Evolutionary conservation across 2,888 invertebrate genomes (phyloP), one percentile per base, ranked within the genome.

Genomic region (Proisotoma minuta): DNA sequence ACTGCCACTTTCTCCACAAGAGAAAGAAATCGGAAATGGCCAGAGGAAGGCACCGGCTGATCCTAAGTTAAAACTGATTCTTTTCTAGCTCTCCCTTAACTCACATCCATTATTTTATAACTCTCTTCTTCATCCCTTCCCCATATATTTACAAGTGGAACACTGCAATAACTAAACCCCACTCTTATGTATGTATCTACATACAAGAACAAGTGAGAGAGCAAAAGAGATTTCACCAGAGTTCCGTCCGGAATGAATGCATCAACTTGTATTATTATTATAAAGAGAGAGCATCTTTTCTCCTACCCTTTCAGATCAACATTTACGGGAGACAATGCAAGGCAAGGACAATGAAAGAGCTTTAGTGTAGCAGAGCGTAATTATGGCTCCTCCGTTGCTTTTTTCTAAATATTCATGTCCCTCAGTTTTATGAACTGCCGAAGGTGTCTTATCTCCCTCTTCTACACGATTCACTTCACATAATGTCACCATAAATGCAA

Each of bases 401-500:
- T 54, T 54, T 29, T 54, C 28, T 54, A 54, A 54, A 54, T 56
- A 47, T 56, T 40, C 47, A 47, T 56, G 56, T 56, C 29, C 24
- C 20, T 20, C 47, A 57, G 50, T 65, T 68, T 68, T 68, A 68
- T 68, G 62, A 68, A 68, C 61, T 65, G 60, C 65, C 63, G 43
- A 68, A 68, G 65, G 68, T 68, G 68, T 60, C 68, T 68, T 68
- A 68, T 68, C 68, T 65, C 57, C 8, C 62, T 62, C 56, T 65
- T 65, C 65, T 65, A 59, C 57, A 62, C 65, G 59, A 65, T 65
- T 65, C 43, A 43, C 10, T 43, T 43, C 43, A 43, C 43, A 18
- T 43, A 43, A 43, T 43, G 43, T 43, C 43, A 43, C 43, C 43
- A 43, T 43, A 43, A 43, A 43, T 43, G 43, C 18, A 43, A 43